These are phyloP conservation scores for Dipodomys stephensi DNA, from an alignment of 2,113 vertebrate species.

Conservation along the genomic window DNA sequence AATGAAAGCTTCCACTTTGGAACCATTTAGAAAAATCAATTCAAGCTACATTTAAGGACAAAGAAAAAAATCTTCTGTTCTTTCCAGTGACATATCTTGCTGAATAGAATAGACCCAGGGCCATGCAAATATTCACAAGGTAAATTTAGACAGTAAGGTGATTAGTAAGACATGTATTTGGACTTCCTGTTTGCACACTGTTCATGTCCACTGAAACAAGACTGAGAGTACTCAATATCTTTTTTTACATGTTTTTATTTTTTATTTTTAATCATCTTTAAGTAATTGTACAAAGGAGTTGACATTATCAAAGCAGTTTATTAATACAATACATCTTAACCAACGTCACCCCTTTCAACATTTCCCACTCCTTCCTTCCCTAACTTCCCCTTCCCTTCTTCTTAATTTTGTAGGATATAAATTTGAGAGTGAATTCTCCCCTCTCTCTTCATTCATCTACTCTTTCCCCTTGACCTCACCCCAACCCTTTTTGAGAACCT, in stretches of 20 bases:
- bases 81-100: constrained; percentile 38
- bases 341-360: too few relatives aligned
- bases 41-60: constrained; percentile 61
- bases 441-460: too few relatives aligned
- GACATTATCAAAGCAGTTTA: too few relatives aligned
- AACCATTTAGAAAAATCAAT: constrained; percentile 76
- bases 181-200: background rate
- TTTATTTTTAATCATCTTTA: too few relatives aligned
- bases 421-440: too few relatives aligned
- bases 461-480: too few relatives aligned
- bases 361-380: too few relatives aligned
- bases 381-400: too few relatives aligned
- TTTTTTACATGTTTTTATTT: background rate
- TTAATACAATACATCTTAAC: too few relatives aligned
- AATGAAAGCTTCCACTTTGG: constrained; percentile 68
- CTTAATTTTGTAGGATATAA: too few relatives aligned
- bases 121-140: constrained; percentile 24
- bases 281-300: too few relatives aligned
- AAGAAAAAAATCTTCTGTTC: constrained; percentile 67
- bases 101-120: background rate
- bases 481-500: too few relatives aligned
- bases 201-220: background rate
- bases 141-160: background rate
- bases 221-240: background rate
- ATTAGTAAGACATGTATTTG: background rate